Evolutionary conservation across 2,888 invertebrate species (phyloP), one percentile per base, ranked within the genome.

Genomic region (Yponomeuta sedellus): DNA sequence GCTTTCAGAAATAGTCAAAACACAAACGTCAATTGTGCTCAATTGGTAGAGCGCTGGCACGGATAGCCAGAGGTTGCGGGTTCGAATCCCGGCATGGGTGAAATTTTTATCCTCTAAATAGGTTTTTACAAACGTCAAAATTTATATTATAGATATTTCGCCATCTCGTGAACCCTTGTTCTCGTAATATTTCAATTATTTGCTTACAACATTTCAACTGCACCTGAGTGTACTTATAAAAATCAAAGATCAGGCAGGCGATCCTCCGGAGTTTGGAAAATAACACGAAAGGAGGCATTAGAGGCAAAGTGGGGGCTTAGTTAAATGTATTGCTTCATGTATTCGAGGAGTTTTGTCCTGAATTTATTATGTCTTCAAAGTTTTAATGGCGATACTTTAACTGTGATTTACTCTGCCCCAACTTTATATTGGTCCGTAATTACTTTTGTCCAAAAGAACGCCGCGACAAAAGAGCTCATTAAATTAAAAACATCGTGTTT

Each of bases 311-410:
- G 10, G 34, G 44, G 22, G 64, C 52, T 64, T 44, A 44, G 25
- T 22, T 64, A 8, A 64, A 64, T 56, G 64, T 64, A 64, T 64
- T 64, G 64, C 64, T 64, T 19, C 64, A 64, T 64, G 64, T 64
- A 64, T 57, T 64, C 25, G 57, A 64, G 57, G 39, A 16, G 25
- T 57, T n/a, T 25, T 34, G 57, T 56, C 63, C 40, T 40, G 63
- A 64, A 64, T 64, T 64, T 64, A 64, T 73, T 71, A 73, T 71
- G 67, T 67, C 71, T 67, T 66, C 58, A 56, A 70, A 72, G 68
- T 69, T 69, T 66, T 66, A 66, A 69, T 66, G 64, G 66, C 58
- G 68, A 64, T 61, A 65, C 64, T 64, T 64, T 25, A 64, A 64
- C 64, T 56, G 64, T 64, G 56, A 56, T 64, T 64, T 56, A 64